Evolutionary conservation across 1,140 invertebrate species (phyloP).

Genomic region (Calosoma granatense): DNA sequence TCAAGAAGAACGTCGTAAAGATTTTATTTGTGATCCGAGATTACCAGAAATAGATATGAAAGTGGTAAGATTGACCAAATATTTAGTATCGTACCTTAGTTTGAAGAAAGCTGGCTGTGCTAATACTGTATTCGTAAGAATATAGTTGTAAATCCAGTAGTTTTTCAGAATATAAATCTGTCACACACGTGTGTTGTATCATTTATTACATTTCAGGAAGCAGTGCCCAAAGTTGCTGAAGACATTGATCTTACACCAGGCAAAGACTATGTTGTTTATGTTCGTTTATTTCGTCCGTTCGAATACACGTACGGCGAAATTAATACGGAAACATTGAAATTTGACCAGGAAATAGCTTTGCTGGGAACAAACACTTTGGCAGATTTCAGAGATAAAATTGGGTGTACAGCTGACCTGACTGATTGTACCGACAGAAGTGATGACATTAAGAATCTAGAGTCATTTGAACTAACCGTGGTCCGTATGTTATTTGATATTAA

Average conservation of each 20-base stretch:
- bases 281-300: slow-evolving; percentile 33
- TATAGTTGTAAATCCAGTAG: no score
- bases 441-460: slow-evolving; percentile 18
- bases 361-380: slow-evolving; percentile 44
- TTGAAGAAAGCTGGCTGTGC: slow-evolving; percentile 1
- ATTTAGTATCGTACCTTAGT: background rate
- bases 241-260: slow-evolving; percentile 22
- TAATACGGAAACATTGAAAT: slow-evolving; percentile 16
- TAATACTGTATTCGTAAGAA: background rate
- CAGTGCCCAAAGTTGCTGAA: background rate
- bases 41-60: slow-evolving; percentile 1
- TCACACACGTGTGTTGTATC: background rate
- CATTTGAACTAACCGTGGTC: no score
- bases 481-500: no score
- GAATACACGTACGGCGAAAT: slow-evolving; percentile 14
- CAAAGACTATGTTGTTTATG: slow-evolving; percentile 27
- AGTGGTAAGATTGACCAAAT: background rate
- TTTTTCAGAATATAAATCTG: slow-evolving; percentile 9
- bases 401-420: slow-evolving; percentile 43
- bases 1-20: slow-evolving; percentile 7
- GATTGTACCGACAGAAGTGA: slow-evolving; percentile 37
- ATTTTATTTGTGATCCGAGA: slow-evolving; percentile 1
- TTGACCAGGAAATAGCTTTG: slow-evolving; percentile 38
- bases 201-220: background rate
- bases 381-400: slow-evolving; percentile 45